Evolutionary conservation across 37 sponge, comb jelly and placozoan genomes (phyloP).

Genomic region (Lycopodina hypogea): DNA sequence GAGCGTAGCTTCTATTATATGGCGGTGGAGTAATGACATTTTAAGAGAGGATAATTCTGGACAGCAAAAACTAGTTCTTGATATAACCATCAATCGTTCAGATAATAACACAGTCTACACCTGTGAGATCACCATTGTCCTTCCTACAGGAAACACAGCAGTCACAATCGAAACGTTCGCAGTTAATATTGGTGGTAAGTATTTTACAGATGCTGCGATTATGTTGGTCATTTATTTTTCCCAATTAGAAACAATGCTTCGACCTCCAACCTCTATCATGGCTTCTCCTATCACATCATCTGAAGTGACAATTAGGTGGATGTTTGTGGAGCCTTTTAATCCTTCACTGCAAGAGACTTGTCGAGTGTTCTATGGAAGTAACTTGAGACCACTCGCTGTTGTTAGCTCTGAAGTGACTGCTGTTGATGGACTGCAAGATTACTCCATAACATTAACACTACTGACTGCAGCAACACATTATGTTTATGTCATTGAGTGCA

Average conservation of each 20-base stretch:
- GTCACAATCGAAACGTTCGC: background rate
- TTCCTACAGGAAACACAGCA: background rate
- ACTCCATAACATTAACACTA: background rate
- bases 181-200: background rate
- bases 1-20: background rate
- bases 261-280: background rate
- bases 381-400: no score
- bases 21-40: conserved; percentile 4
- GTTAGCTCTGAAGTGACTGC: background rate
- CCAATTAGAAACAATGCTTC: no score
- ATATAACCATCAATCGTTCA: background rate
- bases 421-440: background rate
- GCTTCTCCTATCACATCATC: background rate
- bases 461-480: background rate
- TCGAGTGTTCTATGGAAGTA: background rate
- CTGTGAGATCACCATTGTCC: background rate
- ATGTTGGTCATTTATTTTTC: no score
- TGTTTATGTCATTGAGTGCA: background rate
- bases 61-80: background rate
- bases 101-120: conserved; percentile 1
- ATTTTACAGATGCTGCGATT: no score
- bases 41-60: conserved; percentile 3
- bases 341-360: background rate
- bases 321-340: background rate
- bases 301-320: conserved; percentile 2